Conservation (phyloP, 1,140 invertebrate genomes). For the Diploscapter pachys region DNA sequence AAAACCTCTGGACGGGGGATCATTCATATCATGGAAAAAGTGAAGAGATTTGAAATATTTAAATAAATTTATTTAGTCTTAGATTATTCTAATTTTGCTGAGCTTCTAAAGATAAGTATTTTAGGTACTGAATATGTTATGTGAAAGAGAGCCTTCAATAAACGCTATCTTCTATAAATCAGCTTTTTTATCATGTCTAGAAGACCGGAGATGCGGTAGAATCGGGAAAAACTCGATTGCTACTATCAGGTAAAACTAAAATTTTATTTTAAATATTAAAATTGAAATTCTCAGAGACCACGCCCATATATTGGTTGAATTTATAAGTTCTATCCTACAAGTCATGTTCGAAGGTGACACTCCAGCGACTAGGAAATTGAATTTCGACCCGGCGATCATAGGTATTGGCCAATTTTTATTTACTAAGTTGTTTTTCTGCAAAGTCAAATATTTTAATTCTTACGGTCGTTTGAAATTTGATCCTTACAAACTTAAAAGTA, state of each 20-base stretch:
- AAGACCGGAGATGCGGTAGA: constrained; percentile 41
- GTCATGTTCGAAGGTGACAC: constrained; percentile 43
- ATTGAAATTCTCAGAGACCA: constrained; percentile 41
- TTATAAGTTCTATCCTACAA: constrained; percentile 45
- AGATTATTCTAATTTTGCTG: too few species aligned
- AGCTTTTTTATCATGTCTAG: constrained; percentile 52
- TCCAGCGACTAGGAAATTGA: constrained; percentile 29
- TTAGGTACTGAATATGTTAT: constrained; percentile 46
- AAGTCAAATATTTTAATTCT: too few species aligned
- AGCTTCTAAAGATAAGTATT: too few species aligned
- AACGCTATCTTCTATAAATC: constrained; percentile 49
- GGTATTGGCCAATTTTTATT: constrained; percentile 31
- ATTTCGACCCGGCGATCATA: constrained; percentile 51
- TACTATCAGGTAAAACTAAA: constrained; percentile 21
- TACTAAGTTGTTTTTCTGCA: too few species aligned
- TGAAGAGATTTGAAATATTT: constrained; percentile 9
- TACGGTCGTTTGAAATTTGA: too few species aligned
- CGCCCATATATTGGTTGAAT: constrained; percentile 52
- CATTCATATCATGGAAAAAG: constrained; percentile 56
- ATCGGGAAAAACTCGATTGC: constrained; percentile 40
- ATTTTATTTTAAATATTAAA: background rate
- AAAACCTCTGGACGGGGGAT: constrained; percentile 56
- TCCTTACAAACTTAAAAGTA: too few species aligned
- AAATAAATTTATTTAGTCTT: background rate
- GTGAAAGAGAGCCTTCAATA: constrained; percentile 43